Evolutionary conservation across 2,888 invertebrate species (phyloP), one percentile per base, ranked within the genome.

Genomic region (Resseliella maxima): DNA sequence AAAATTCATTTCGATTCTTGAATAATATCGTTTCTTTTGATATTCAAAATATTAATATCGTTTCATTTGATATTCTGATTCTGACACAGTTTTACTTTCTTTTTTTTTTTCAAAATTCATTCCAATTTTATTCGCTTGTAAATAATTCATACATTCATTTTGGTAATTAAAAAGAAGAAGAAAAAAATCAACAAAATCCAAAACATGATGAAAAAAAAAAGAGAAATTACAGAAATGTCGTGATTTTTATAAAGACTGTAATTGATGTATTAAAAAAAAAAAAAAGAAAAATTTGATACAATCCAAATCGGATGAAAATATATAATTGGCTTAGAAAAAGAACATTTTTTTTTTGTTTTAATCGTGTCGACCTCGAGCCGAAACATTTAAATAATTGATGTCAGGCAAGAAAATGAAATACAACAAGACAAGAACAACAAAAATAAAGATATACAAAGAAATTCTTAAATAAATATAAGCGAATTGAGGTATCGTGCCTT

Each of bases 401-500:
- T 72, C 72, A n/a, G 12, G 2, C 15, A 21, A 81, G 15, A 36
- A 38, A 36, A 36, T 3, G 15, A 83, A 38, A 38, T 5, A 83
- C 5, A 38, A 83, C 15, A 81, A 81, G 35, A 81, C 10, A 83
- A 38, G 27, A 12, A 64, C 3, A 27, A 64, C 12, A 50, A 50
- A n/a, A n/a, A n/a, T n/a, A n/a, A n/a, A n/a, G n/a, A n/a, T n/a
- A n/a, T n/a, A n/a, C n/a, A 27, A 31, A 35, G 15, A 15, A 18
- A 15, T 50, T 50, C 41, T 41, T 41, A 8, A 5, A 59, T 72
- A 72, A 31, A 31, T 72, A 59, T 72, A 72, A 72, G 72, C 31
- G 72, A 72, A 72, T 72, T 72, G 72, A 59, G 72, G 72, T 72
- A 72, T 18, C 31, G 72, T 72, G 72, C 72, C 72, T 72, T 72